Base-by-base conservation (phyloP, 2,888 invertebrate genomes). In the Cenopis cana region DNA sequence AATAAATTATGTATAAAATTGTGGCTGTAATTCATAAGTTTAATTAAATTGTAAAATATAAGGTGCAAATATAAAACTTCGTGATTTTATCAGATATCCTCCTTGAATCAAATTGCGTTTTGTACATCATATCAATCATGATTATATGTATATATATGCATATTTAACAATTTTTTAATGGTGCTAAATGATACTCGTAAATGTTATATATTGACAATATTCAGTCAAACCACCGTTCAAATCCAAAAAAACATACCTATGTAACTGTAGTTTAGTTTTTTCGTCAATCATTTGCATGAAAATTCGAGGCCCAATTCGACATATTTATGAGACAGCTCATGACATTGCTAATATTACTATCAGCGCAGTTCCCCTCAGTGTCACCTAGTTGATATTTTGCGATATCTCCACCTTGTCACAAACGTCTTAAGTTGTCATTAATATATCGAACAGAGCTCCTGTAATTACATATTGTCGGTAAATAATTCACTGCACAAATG, bases 1-100 rank as follows among this genome's bases (percentile, higher is more conserved):
- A 75, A 68, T 67, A 74, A 75, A 74, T n/a, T n/a, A n/a, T 83
- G 82, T 85, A 84, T 77, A 83, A 82, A 85, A 68, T 75, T 76
- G 69, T 78, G 76, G 69, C 74, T 79, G 69, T 76, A 76, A 72
- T 66, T 62, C 72, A 72, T 69, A 67, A 69, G 59, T 33, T 36
- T 52, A 60, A 52, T n/a, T 38, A 10, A 60, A 68, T 18, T 68
- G 52, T 68, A 60, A 60, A 12, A 59, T 50, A 41, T 69, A 69
- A 69, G 65, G 46, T 70, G 59, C 59, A 70, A 65, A 70, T 62
- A 29, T 70, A 70, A 70, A 59, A 70, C 24, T 70, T 60, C 68
- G 68, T 62, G 54, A 70, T 70, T 70, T 65, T 70, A 66, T 66
- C 65, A 70, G 54, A 70, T 66, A 55, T 57, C 38, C 65, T 54